These are phyloP conservation scores for Buathra laborator DNA, from an alignment of 2,888 invertebrate genomes.

Conservation along the genomic window DNA sequence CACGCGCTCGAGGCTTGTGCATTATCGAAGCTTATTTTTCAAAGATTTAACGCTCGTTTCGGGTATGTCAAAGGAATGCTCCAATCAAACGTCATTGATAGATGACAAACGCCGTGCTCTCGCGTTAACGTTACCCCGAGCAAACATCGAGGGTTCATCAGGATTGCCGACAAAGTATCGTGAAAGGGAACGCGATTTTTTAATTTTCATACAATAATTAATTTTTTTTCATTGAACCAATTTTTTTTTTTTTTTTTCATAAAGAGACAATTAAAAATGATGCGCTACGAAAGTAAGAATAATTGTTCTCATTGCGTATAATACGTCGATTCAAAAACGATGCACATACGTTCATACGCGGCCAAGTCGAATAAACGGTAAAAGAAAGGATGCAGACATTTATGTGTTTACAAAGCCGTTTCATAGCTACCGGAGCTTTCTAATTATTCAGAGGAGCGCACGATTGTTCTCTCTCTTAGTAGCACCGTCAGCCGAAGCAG, in stretches of 20 bases:
- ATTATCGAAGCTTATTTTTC: background rate
- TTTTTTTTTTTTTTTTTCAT: too few relatives aligned
- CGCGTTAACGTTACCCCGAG: background rate
- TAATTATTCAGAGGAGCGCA: conserved; percentile 77
- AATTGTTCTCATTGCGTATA: background rate
- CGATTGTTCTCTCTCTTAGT: conserved; percentile 51
- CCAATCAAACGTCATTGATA: background rate
- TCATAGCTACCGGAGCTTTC: conserved; percentile 71
- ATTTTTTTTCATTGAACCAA: too few relatives aligned
- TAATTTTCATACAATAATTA: too few relatives aligned
- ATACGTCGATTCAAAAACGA: background rate
- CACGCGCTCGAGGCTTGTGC: background rate
- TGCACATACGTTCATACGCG: conserved; percentile 11
- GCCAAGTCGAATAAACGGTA: conserved; percentile 23
- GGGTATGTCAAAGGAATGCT: background rate
- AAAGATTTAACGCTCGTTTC: background rate
- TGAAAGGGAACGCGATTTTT: too few relatives aligned
- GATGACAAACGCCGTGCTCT: background rate
- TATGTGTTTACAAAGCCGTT: conserved; percentile 62
- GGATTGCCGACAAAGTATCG: too few relatives aligned
- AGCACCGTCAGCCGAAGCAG: conserved; percentile 61
- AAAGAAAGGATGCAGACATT: conserved; percentile 51
- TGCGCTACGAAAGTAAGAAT: background rate
- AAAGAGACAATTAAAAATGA: background rate
- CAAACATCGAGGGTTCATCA: background rate